A percentile compares a stretch with the other conserved stretches of the same genome.
These are phyloP conservation scores for Zaprionus inermis DNA, from an alignment of 1,140 invertebrate genomes.

Conservation along the genomic window DNA sequence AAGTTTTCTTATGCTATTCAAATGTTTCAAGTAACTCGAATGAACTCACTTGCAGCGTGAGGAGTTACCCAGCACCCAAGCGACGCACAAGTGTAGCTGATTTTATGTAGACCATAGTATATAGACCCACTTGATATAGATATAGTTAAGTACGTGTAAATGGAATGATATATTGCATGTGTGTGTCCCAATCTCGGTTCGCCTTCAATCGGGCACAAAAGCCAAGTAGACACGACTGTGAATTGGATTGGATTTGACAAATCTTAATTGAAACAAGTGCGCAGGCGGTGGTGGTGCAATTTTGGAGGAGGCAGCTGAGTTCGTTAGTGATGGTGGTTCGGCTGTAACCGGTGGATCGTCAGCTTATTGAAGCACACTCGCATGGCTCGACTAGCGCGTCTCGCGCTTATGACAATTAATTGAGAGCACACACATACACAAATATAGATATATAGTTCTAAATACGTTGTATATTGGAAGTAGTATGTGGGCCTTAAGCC, in stretches of 20 bases:
- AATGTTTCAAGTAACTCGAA: conserved; percentile 11
- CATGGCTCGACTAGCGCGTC: conserved; percentile 14
- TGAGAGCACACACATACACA: conserved; percentile 46
- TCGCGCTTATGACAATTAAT: conserved; percentile 68
- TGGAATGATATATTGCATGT: conserved; percentile 32
- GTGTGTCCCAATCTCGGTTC: conserved; percentile 47
- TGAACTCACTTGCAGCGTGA: not conserved
- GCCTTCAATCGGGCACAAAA: conserved; percentile 41
- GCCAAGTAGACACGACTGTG: conserved; percentile 34
- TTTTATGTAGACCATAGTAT: not conserved
- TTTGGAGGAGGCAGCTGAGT: not conserved
- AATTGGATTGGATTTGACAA: conserved; percentile 75
- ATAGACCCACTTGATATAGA: conserved; percentile 13
- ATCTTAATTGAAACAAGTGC: conserved; percentile 81
- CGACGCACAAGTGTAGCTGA: not conserved
- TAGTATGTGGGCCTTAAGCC: conserved; percentile 48
- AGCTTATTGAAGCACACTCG: conserved; percentile 10
- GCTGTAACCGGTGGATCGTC: conserved; percentile 25
- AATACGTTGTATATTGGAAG: conserved; percentile 6
- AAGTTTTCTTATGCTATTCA: not conserved
- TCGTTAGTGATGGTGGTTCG: conserved; percentile 4
- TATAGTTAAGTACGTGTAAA: conserved; percentile 27
- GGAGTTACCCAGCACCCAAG: not conserved
- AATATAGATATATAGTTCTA: conserved; percentile 22
- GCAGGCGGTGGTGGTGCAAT: conserved; percentile 28